Conservation (phyloP, 2,888 invertebrate species). For the Xestia ashworthii region DNA sequence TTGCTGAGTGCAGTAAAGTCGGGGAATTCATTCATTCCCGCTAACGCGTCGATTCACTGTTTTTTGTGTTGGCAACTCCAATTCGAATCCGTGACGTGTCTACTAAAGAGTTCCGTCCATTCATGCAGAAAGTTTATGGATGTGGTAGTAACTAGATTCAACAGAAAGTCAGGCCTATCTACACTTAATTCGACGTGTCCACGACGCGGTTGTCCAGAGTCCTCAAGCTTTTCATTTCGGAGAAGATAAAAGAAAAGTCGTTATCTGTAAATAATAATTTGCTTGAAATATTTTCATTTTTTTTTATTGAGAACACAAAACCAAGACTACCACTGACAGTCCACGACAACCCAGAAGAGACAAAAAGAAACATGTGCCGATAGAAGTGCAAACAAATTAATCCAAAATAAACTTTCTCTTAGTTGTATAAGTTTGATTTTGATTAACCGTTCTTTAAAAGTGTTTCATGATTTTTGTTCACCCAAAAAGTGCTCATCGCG, state of each 20-base stretch:
- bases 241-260: background rate
- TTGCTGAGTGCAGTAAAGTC: constrained; percentile 32
- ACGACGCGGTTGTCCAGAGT: background rate
- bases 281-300: no score
- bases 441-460: no score
- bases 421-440: no score
- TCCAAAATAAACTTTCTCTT: no score
- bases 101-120: constrained; percentile 58
- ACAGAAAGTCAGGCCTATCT: background rate
- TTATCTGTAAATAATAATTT: background rate
- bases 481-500: no score
- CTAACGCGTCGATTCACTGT: constrained; percentile 56
- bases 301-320: background rate
- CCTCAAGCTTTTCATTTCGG: background rate
- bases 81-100: constrained; percentile 62
- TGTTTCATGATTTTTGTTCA: no score
- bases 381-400: no score
- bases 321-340: background rate
- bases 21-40: constrained; percentile 49
- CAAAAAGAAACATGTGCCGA: background rate
- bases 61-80: constrained; percentile 64
- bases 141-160: constrained; percentile 8
- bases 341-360: no score
- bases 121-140: constrained; percentile 36
- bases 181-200: background rate